A percentile compares a stretch with the other conserved stretches of the same genome.
Evolutionary conservation across 2,797 vertebrate species (phyloP).

Genomic region (Neoniphon sammara): DNA sequence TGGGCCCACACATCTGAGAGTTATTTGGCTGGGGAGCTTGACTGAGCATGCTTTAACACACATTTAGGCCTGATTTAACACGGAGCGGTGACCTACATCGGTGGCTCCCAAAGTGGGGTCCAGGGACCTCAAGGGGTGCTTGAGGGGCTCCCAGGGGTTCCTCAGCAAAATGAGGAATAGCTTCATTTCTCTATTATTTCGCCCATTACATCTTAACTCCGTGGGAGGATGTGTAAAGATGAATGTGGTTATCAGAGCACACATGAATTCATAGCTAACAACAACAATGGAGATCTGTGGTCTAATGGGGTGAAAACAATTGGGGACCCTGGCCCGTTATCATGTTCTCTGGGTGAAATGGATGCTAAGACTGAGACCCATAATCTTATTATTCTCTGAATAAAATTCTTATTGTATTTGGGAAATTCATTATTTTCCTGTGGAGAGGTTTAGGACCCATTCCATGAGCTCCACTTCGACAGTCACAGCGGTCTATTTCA

Average conservation of each 20-base stretch:
- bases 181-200: constrained; percentile 21
- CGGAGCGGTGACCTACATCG: constrained; percentile 61
- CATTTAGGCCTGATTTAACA: constrained; percentile 39
- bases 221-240: background rate
- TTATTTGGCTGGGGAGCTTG: constrained; percentile 40
- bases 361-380: too few species aligned
- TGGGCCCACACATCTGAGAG: constrained; percentile 46
- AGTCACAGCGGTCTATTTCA: too few species aligned
- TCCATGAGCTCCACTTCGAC: too few species aligned
- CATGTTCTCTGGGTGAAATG: too few species aligned
- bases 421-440: too few species aligned
- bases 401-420: too few species aligned
- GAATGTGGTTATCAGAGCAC: background rate
- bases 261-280: too few species aligned
- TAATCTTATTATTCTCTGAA: too few species aligned
- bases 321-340: too few species aligned
- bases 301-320: too few species aligned
- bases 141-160: constrained; percentile 22
- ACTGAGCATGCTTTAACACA: constrained; percentile 42
- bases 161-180: constrained; percentile 6
- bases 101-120: constrained; percentile 15
- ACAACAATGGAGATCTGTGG: too few species aligned
- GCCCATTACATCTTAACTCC: background rate
- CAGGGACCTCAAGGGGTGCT: constrained; percentile 32
- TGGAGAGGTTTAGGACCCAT: too few species aligned